Evolutionary conservation across 2,113 vertebrate species (phyloP), one percentile per base, ranked within the genome.

Genomic region (Tenebrosternarchus preto): DNA sequence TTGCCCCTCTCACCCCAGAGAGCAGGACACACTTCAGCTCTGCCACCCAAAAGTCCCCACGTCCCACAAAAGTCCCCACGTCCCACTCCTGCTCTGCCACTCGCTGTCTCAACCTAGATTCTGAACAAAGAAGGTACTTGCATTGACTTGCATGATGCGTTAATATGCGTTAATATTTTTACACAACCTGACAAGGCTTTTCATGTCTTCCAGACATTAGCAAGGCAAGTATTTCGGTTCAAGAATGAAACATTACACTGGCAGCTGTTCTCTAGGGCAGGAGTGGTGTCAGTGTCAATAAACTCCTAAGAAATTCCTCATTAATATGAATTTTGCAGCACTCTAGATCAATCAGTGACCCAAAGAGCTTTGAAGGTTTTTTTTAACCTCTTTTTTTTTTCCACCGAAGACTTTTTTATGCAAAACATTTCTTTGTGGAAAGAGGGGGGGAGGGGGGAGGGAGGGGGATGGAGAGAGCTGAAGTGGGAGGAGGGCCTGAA

Each of bases 1-100:
- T 89, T 88, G 88, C 85, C 64, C 33, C 84, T 84, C 89, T 4
- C 33, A 36, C 33, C 33, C 33, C 33, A 36, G 6, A 36, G 33
- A 4, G 33, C 33, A 36, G 33, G 33, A 36, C 33, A 36, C 33
- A 36, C 33, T 36, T 6, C 33, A n/a, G n/a, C n/a, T n/a, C n/a
- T n/a, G n/a, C n/a, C n/a, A n/a, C n/a, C n/a, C n/a, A n/a, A n/a
- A n/a, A n/a, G n/a, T n/a, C n/a, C n/a, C n/a, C n/a, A n/a, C n/a
- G n/a, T n/a, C n/a, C n/a, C n/a, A n/a, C n/a, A n/a, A n/a, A n/a
- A n/a, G n/a, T n/a, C n/a, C n/a, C n/a, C n/a, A n/a, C n/a, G n/a
- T n/a, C n/a, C 1, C 9, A 11, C 39, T 60, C n/a, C 31, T 27
- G 53, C 43, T 25, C 20, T 36, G 36, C 69, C 24, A 25, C 16